Evolutionary conservation across 1,140 invertebrate genomes (phyloP), one percentile per base, ranked within the genome.

Genomic region (Drosophila saltans): DNA sequence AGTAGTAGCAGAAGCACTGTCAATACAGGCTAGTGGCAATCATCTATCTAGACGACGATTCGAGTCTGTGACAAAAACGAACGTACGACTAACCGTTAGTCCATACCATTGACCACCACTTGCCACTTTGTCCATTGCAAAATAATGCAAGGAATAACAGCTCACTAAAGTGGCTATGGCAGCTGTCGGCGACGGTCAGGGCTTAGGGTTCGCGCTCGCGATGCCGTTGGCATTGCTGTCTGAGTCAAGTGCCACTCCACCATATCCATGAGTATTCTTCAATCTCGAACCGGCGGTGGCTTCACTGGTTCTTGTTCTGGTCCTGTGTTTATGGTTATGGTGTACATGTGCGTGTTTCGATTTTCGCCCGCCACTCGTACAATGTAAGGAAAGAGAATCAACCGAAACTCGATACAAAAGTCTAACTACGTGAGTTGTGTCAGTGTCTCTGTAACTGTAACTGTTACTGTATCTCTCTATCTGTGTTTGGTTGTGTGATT

Each of bases 261-360:
- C 66, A 52, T 8, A n/a, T 52, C 52, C 66, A 40, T 30, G 61
- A 24, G n/a, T 43, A n/a, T n/a, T 43, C 41, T 43, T 43, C 3
- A 43, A 2, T 43, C 45, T 52, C 21, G 21, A 48, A 52, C 4
- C 16, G 33, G 62, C 75, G 68, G 75, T 63, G 67, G 21, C 24
- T 52, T 26, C 24, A 36, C 6, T 36, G 33, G 33, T 36, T 3
- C 28, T 30, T 7, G 6, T 39, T 9, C n/a, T 52, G 21, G 45
- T 52, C 21, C 45, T 52, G 21, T 52, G 21, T 8, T 52, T 10
- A 8, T 10, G 21, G 16, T 26, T 52, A 21, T 52, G 68, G 68
- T n/a, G 40, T 39, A 57, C 75, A 69, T 78, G 82, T 83, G 82
- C 83, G 80, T 86, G 80, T 88, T 86, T 86, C 83, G 66, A 77